These are phyloP conservation scores for Protosalanx chinensis DNA, from an alignment of 2,797 vertebrate genomes.

Conservation along the genomic window DNA sequence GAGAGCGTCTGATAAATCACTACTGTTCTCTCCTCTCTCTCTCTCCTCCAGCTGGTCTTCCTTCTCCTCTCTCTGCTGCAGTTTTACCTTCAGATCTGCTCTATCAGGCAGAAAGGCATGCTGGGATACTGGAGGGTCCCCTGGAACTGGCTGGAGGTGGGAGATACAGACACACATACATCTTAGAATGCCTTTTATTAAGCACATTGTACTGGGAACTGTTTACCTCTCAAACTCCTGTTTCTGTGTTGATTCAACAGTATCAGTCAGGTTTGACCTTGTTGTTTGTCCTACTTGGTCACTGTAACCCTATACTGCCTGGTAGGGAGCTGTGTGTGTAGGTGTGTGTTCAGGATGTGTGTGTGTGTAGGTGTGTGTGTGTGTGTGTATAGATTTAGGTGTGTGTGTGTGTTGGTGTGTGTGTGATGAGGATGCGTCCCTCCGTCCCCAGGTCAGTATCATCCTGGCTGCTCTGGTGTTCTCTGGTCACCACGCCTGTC, in stretches of 20 bases:
- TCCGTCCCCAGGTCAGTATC: slow-evolving; percentile 54
- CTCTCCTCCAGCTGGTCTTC: slow-evolving; percentile 69
- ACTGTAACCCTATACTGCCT: slow-evolving; percentile 1
- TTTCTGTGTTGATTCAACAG: slow-evolving; percentile 4
- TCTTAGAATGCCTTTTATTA: slow-evolving; percentile 21
- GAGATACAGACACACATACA: slow-evolving; percentile 17
- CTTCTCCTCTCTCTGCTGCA: slow-evolving; percentile 68
- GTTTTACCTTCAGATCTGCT: slow-evolving; percentile 60
- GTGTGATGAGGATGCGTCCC: neutral
- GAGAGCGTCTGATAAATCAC: no score
- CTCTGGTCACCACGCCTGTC: slow-evolving; percentile 52
- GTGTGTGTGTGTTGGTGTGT: neutral
- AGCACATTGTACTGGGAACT: neutral
- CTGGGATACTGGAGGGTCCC: slow-evolving; percentile 60
- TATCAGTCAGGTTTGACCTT: neutral
- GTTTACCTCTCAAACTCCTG: neutral
- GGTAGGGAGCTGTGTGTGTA: neutral
- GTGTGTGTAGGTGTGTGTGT: neutral
- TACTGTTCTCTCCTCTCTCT: neutral
- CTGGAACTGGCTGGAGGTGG: slow-evolving; percentile 76
- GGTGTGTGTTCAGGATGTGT: neutral
- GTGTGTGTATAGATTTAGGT: no score
- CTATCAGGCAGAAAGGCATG: slow-evolving; percentile 61
- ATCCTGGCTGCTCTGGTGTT: slow-evolving; percentile 52
- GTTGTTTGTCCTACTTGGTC: slow-evolving; percentile 23